Evolutionary conservation across 2,888 invertebrate species (phyloP).

Genomic region (Margaritifera margaritifera): DNA sequence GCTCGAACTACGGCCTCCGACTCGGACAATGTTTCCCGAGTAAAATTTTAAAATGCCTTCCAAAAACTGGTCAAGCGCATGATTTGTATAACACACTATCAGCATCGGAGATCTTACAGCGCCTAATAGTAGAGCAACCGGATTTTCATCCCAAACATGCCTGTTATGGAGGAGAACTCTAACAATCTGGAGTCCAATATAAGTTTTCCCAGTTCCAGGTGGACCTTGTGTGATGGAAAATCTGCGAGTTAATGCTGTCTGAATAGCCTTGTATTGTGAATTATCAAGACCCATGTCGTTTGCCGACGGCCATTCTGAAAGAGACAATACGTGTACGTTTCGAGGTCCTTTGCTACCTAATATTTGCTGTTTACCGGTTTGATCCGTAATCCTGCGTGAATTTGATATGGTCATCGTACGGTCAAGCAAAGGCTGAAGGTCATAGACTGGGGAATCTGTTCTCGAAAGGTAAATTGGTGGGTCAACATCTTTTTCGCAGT

Average conservation of each 20-base stretch:
- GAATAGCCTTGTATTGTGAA: conserved; percentile 65
- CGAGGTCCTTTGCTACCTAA: conserved; percentile 24
- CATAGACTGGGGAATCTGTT: conserved; percentile 21
- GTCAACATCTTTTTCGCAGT: conserved; percentile 34
- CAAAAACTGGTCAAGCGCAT: conserved; percentile 69
- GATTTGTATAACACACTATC: conserved; percentile 70
- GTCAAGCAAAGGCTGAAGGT: conserved; percentile 50
- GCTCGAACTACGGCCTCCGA: conserved; percentile 61
- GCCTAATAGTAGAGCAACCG: conserved; percentile 11
- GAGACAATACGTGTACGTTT: conserved; percentile 15
- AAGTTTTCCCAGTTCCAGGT: conserved; percentile 91
- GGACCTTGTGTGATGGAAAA: conserved; percentile 77
- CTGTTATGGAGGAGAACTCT: conserved; percentile 78
- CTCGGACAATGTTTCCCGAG: conserved; percentile 51
- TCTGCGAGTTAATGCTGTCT: conserved; percentile 62
- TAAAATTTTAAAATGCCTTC: conserved; percentile 58
- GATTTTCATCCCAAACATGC: conserved; percentile 66
- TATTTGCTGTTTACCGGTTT: conserved; percentile 15
- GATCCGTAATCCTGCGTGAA: too few species aligned
- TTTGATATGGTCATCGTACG: conserved; percentile 32
- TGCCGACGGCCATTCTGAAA: conserved; percentile 34
- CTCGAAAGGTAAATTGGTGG: conserved; percentile 40
- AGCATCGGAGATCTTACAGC: conserved; percentile 59
- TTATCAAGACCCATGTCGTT: conserved; percentile 58
- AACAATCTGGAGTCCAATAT: conserved; percentile 84